Percentiles rank a stretch among this genome's conserved stretches.
Evolutionary conservation across 2,888 invertebrate genomes (phyloP).

Genomic region (Rotaria sp.): DNA sequence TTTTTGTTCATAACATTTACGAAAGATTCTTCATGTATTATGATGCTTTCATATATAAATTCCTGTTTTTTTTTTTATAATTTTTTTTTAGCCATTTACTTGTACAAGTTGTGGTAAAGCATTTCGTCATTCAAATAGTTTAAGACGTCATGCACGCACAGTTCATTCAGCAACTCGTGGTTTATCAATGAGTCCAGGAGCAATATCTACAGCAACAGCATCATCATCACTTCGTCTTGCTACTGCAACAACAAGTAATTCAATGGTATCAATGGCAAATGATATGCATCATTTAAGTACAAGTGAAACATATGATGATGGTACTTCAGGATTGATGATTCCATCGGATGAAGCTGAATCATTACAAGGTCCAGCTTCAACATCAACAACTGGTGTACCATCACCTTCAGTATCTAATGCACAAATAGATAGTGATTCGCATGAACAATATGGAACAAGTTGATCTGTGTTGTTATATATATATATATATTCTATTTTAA

Average conservation of each 20-base stretch:
- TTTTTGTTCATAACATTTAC: too few species aligned
- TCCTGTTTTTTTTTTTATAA: too few species aligned
- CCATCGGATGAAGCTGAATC: not conserved
- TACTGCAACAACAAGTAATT: not conserved
- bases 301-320: not conserved
- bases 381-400: not conserved
- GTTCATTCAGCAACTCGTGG: slow-evolving; percentile 27
- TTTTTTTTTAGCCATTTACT: not conserved
- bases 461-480: not conserved
- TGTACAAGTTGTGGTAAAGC: slow-evolving; percentile 18
- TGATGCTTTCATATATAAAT: too few species aligned
- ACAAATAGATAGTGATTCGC: not conserved
- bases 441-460: not conserved
- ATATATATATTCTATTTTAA: not conserved
- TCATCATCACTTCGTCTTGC: not conserved
- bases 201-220: not conserved
- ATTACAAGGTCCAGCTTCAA: not conserved
- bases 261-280: slow-evolving; percentile 2
- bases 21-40: too few species aligned
- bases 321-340: not conserved
- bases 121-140: slow-evolving; percentile 30
- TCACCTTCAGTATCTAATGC: slow-evolving; percentile 1
- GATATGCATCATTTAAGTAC: not conserved
- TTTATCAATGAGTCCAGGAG: slow-evolving; percentile 5
- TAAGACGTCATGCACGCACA: slow-evolving; percentile 25